A percentile compares a stretch with the other conserved stretches of the same genome.
Evolutionary conservation across 2,888 invertebrate species (phyloP).

Genomic region (Glyphotaelius pellucidus): DNA sequence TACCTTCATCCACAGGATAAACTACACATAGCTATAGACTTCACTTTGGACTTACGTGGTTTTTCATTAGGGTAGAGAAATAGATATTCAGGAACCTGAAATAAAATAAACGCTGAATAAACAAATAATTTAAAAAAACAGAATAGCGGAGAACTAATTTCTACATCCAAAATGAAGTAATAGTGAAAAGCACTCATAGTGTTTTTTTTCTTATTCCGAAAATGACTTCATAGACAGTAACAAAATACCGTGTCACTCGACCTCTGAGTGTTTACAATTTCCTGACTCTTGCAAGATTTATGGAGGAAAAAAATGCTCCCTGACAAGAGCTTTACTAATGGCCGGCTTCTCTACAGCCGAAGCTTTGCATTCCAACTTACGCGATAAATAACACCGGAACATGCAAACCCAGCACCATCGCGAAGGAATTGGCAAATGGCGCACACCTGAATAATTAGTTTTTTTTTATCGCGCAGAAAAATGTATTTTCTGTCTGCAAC

Average conservation of each 20-base stretch:
- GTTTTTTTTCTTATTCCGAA: not conserved
- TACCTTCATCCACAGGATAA: too few relatives aligned
- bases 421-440: slow-evolving; percentile 43
- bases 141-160: not conserved
- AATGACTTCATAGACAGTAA: slow-evolving; percentile 20
- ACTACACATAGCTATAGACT: too few relatives aligned
- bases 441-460: slow-evolving; percentile 44
- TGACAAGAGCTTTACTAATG: slow-evolving; percentile 56
- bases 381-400: slow-evolving; percentile 58
- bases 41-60: too few relatives aligned
- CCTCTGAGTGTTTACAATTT: slow-evolving; percentile 60
- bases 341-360: slow-evolving; percentile 53
- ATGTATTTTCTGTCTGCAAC: slow-evolving; percentile 38
- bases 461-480: slow-evolving; percentile 10
- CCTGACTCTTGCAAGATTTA: slow-evolving; percentile 56
- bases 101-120: too few relatives aligned
- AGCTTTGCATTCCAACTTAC: slow-evolving; percentile 56
- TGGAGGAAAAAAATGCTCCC: slow-evolving; percentile 53
- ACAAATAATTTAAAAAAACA: not conserved
- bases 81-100: too few relatives aligned
- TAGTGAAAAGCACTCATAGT: not conserved
- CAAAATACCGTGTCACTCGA: slow-evolving; percentile 38
- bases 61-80: too few relatives aligned
- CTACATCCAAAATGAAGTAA: not conserved
- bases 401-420: not conserved